phyloP scores from a whole-genome alignment of 2,797 vertebrate genomes.

The Cygnus olor region DNA sequence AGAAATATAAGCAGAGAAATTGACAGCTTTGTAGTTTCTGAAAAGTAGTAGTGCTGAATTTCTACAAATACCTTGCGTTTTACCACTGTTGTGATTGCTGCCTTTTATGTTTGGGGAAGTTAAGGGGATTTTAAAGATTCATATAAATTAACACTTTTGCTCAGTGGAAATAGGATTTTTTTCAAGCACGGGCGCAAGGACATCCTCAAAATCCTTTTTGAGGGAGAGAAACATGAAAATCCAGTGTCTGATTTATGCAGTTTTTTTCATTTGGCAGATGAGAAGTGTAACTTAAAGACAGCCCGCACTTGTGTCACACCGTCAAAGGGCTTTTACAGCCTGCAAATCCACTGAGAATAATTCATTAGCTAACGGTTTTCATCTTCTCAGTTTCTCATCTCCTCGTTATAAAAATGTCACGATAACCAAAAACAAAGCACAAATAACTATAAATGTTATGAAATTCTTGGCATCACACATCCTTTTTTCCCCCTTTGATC shows the following conservation, averaged over 20 bases:
- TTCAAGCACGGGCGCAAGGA: neutral
- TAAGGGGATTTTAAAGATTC: neutral
- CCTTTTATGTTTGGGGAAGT: neutral
- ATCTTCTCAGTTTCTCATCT: constrained; percentile 28
- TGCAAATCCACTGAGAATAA: constrained; percentile 49
- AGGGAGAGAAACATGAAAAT: neutral
- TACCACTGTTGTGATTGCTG: rapidly evolving
- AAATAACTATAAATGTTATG: constrained; percentile 9
- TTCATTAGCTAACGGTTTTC: constrained; percentile 36
- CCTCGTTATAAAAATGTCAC: neutral
- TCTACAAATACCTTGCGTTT: neutral
- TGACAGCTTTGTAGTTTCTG: neutral
- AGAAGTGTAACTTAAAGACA: neutral
- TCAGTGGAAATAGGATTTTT: neutral
- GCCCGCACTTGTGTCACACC: neutral
- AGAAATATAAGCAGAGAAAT: neutral
- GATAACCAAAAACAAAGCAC: constrained; percentile 16
- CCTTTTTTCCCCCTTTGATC: neutral
- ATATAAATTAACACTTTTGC: neutral
- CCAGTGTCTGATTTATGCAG: neutral
- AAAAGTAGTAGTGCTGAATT: neutral
- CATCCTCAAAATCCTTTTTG: neutral
- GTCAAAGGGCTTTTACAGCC: constrained; percentile 14
- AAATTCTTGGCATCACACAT: neutral
- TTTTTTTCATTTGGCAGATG: constrained; percentile 18